Percentiles rank a stretch among this genome's conserved stretches.
phyloP scores from a whole-genome alignment of 2,797 vertebrate species.

The Pangasius mekongensis region DNA sequence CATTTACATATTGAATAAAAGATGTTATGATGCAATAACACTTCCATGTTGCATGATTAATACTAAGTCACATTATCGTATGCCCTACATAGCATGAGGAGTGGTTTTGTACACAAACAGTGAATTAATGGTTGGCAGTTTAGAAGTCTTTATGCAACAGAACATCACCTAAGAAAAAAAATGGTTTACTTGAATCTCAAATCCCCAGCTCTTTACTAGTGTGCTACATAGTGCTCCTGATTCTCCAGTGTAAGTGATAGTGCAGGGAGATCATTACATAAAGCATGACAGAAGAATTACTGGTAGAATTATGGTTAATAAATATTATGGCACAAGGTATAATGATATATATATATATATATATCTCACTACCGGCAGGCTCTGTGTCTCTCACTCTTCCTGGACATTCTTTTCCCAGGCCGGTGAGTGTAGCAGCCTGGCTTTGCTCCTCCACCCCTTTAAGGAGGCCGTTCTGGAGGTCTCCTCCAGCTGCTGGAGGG shows the following conservation, averaged over 20 bases:
- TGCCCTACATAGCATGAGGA: neutral
- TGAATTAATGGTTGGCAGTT: neutral
- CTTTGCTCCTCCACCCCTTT: constrained; percentile 75
- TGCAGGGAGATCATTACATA: neutral
- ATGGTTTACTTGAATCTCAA: neutral
- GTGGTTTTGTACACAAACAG: neutral
- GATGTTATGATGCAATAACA: neutral
- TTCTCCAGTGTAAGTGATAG: neutral
- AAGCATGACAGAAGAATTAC: neutral
- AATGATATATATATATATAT: neutral
- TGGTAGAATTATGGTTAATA: neutral
- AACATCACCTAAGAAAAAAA: too few species aligned
- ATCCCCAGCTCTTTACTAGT: neutral
- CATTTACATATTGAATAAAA: neutral
- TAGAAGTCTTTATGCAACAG: neutral
- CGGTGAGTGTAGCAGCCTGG: constrained; percentile 70
- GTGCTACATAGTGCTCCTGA: neutral
- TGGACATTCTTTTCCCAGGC: constrained; percentile 73
- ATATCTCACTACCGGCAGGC: constrained; percentile 76
- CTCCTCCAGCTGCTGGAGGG: constrained; percentile 71
- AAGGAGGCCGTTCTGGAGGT: constrained; percentile 83
- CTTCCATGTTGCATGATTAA: neutral
- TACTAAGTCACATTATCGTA: neutral
- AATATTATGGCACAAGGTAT: neutral
- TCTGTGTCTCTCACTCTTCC: constrained; percentile 78